Base-by-base conservation (phyloP, 1,140 invertebrate species). In the Venturia canescens region DNA sequence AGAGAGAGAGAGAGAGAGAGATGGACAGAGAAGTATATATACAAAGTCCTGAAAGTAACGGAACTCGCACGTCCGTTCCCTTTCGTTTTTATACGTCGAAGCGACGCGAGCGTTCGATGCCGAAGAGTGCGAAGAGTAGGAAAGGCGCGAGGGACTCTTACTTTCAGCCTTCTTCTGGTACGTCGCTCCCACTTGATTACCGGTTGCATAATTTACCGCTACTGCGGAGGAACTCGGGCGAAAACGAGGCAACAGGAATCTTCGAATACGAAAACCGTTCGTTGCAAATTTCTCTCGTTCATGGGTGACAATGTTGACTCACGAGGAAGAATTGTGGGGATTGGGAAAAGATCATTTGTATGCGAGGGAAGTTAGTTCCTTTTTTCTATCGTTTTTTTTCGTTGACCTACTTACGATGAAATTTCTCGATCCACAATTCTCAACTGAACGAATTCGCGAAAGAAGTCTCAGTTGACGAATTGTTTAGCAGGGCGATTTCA, bases 101-200 rank as follows among this genome's bases (percentile, higher is more conserved):
- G 27, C 13, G 29, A 26, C 57, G 60, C 23, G 21, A 63, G 21
- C 16, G 34, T 5, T 77, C 75, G 75, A 77, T 44, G 75, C 75
- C 50, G 48, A 34, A 70, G 50, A 72, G 66, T 44, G 48, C 53
- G 38, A 79, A 72, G 16, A 79, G 71, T 66, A 80, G 67, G 60
- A 76, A n/a, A 48, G 23, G 53, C 44, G 38, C 34, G n/a, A 66
- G 7, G 16, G 69, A 80, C 79, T 80, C 72, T 80, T 80, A 80
- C 79, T 80, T 80, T 80, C 79, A 77, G 27, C 21, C 72, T 76
- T 80, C 79, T 23, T 80, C 79, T 23, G 72, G 38, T 67, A 69
- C 67, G 66, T 70, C 38, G 63, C 72, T 57, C 50, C 57, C 38
- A 31, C 79, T 21, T n/a, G 79, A 80, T 75, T 80, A 60, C 79